Base-by-base conservation (phyloP, 2,888 invertebrate species). In the Endotricha flammealis region DNA sequence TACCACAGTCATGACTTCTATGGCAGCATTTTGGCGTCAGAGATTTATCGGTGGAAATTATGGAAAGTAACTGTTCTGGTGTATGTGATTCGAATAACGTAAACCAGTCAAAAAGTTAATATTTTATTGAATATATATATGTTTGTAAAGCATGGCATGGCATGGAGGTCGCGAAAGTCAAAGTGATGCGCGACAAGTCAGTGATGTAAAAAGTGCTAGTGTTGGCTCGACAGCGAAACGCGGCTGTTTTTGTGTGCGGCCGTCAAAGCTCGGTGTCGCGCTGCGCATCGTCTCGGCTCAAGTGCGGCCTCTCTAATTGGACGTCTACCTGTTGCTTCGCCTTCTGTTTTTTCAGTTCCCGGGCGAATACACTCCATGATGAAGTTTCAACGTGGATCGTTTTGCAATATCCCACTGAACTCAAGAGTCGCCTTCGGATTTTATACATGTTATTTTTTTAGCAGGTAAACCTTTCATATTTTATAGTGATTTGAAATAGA, bases 281-380 rank as follows among this genome's bases (percentile, higher is more conserved):
- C 66, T 66, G 64, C 72, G 68, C 73, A 65, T 62, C 73, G 64
- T 12, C 12, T 12, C 12, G 67, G 67, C 75, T 80, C 71, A 67
- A 75, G 71, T 65, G 64, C 70, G 73, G 66, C 69, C 64, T 65
- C 77, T 74, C 81, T 86, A 85, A 86, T 85, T 85, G 86, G 83
- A 78, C 67, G 73, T 74, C 78, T 81, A 86, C 85, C 85, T 85
- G 85, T 86, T 86, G 85, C 79, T 65, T 65, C 63, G 56, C 61
- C 73, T 74, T 70, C 64, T 63, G 64, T 74, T 77, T 76, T 79
- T 75, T 70, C 60, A 63, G 57, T 50, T 59, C 49, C 57, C 58
- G 51, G 57, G 62, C 51, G 71, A 71, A 67, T 61, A 69, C 65
- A 61, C 63, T 64, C 57, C 41, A 57, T 59, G 73, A 71, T 65